Evolutionary conservation across 2,797 vertebrate genomes (phyloP), one percentile per base, ranked within the genome.

Genomic region (Microctenopoma steveboyesi): DNA sequence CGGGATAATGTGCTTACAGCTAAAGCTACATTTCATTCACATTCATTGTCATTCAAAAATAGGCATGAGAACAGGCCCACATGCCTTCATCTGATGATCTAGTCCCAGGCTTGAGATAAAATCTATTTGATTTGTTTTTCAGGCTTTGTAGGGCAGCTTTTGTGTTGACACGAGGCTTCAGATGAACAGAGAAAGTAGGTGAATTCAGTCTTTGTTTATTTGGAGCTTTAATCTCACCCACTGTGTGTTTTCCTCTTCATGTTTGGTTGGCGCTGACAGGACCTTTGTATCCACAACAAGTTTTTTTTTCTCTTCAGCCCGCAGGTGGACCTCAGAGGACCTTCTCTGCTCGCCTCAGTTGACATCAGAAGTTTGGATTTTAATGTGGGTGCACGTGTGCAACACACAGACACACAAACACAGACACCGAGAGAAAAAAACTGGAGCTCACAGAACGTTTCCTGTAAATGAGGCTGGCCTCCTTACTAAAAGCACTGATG

Each of bases 321-420:
- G 53, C 54, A 74, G 58, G 39, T 66, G 68, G 70, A 79, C 70
- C 72, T 79, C 49, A 22, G 50, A 61, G 67, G 60, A 73, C 72
- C 49, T 49, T 48, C 25, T 46, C 12, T 30, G 66, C 52, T 61
- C 5, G 40, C 55, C 37, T 64, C 22, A 6, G 18, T 40, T 49
- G 43, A 75, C 55, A 74, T 75, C 47, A 68, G 51, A 74, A 61
- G 57, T 35, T 49, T 16, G 48, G 58, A 30, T 55, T 64, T 68
- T 54, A 43, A 59, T 55, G 56, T 35, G 57, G 49, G 58, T 16
- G 69, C 62, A 70, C 50, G 7, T 55, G 52, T 39, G 25, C 56
- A 39, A 37, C 33, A 51, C 11, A 49, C 49, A 69, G 9, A 10
- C n/a, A 35, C 16, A 18, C 2, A 65, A 28, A 43, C 18, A n/a